Conservation (phyloP, 2,797 vertebrate species). For the Syndactyla subalaris region DNA sequence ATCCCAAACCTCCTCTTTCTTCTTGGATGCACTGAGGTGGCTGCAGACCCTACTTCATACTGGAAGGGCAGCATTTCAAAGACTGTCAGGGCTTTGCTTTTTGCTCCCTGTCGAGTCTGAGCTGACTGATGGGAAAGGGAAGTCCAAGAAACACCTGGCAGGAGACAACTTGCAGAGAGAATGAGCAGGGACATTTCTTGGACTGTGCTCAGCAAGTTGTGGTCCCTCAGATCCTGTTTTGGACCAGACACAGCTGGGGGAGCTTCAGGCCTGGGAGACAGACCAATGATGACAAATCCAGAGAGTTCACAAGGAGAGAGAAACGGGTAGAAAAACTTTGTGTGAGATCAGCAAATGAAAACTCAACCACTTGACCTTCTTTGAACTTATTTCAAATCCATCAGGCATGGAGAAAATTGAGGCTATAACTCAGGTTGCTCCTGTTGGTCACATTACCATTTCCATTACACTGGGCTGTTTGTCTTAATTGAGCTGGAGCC, state of each 20-base stretch:
- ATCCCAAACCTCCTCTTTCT: neutral
- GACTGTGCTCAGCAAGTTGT: neutral
- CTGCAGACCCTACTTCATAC: accelerated
- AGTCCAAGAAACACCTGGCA: neutral
- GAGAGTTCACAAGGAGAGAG: neutral
- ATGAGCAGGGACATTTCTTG: neutral
- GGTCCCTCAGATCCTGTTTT: neutral
- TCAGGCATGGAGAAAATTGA: conserved; percentile 76
- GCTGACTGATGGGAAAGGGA: neutral
- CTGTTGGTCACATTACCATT: conserved; percentile 61
- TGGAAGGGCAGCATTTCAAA: neutral
- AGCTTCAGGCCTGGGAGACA: neutral
- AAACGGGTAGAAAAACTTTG: conserved; percentile 51
- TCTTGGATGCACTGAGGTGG: neutral
- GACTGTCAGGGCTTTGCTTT: neutral
- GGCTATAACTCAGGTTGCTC: conserved; percentile 77
- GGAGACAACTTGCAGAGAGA: neutral
- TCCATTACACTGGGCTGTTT: conserved; percentile 67
- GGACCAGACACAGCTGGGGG: neutral
- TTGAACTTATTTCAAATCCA: conserved; percentile 75
- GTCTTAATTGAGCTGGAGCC: conserved; percentile 67
- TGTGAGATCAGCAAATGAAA: conserved; percentile 71
- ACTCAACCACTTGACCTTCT: conserved; percentile 75
- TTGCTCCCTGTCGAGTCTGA: neutral
- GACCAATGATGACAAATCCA: neutral